A percentile compares a stretch with the other conserved stretches of the same genome.
Evolutionary conservation across 1,140 invertebrate genomes (phyloP).

Genomic region (Pseudachorutes palmiensis): DNA sequence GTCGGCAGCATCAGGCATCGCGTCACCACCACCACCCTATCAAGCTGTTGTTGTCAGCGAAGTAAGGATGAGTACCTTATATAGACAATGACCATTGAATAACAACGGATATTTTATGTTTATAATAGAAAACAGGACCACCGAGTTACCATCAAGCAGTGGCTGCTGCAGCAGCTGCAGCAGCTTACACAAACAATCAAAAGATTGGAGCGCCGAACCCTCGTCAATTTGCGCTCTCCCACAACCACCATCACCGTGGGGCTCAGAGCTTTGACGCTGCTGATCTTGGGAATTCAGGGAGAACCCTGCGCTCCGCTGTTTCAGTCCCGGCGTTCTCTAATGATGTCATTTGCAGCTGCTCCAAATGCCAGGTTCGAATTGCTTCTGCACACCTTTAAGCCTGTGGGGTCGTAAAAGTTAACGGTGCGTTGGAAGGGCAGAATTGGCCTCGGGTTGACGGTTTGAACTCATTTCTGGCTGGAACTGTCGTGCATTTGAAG

Average conservation of each 20-base stretch:
- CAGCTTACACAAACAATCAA: neutral
- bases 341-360: slow-evolving; percentile 35
- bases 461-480: no score
- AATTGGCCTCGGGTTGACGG: no score
- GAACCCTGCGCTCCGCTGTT: slow-evolving; percentile 26
- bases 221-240: slow-evolving; percentile 13
- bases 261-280: slow-evolving; percentile 33
- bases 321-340: slow-evolving; percentile 32
- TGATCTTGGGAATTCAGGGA: slow-evolving; percentile 9
- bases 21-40: slow-evolving; percentile 14
- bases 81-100: neutral
- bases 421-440: neutral
- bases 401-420: slow-evolving; percentile 2
- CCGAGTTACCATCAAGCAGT: slow-evolving; percentile 33
- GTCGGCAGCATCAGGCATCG: neutral
- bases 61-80: slow-evolving; percentile 6
- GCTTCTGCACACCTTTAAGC: neutral
- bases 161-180: slow-evolving; percentile 21
- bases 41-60: neutral
- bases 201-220: neutral
- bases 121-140: slow-evolving; percentile 18
- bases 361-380: slow-evolving; percentile 34
- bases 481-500: no score
- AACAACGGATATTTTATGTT: neutral
- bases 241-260: slow-evolving; percentile 19